These are phyloP conservation scores for Orestias chungarensis DNA, from an alignment of 2,797 vertebrate genomes.

Conservation along the genomic window DNA sequence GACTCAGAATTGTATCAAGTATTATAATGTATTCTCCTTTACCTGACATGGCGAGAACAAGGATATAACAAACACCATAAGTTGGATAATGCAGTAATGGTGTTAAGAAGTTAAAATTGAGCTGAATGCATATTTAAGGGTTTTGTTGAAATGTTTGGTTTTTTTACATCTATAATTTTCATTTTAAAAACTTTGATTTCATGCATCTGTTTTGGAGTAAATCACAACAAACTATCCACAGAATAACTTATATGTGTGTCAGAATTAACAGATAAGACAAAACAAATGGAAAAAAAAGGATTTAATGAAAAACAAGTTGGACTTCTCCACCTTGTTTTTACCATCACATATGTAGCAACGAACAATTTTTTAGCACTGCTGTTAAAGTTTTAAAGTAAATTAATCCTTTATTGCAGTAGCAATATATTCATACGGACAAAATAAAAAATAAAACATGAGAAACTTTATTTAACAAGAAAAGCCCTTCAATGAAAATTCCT, in stretches of 20 bases:
- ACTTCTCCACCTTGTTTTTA: slow-evolving; percentile 20
- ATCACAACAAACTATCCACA: slow-evolving; percentile 23
- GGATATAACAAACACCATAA: slow-evolving; percentile 53
- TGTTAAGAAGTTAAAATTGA: slow-evolving; percentile 32
- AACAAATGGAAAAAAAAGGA: slow-evolving; percentile 29
- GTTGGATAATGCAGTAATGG: slow-evolving; percentile 58
- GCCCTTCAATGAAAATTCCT: background rate
- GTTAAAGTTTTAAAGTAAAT: background rate
- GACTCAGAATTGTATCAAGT: slow-evolving; percentile 60
- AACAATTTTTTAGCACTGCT: background rate
- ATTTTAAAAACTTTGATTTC: slow-evolving; percentile 26
- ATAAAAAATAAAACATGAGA: background rate
- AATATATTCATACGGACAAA: background rate
- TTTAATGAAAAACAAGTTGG: slow-evolving; percentile 25
- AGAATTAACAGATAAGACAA: slow-evolving; percentile 23
- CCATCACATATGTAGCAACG: slow-evolving; percentile 13
- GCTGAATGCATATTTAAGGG: slow-evolving; percentile 35
- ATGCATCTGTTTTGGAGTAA: slow-evolving; percentile 31
- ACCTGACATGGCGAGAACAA: slow-evolving; percentile 48
- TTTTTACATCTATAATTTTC: slow-evolving; percentile 22
- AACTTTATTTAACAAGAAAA: background rate
- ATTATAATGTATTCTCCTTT: slow-evolving; percentile 55
- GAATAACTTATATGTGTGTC: slow-evolving; percentile 7
- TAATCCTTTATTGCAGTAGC: background rate
- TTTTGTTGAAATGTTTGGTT: slow-evolving; percentile 25